These are phyloP conservation scores for Bucorvus abyssinicus DNA, from an alignment of 2,797 vertebrate species.

Conservation along the genomic window DNA sequence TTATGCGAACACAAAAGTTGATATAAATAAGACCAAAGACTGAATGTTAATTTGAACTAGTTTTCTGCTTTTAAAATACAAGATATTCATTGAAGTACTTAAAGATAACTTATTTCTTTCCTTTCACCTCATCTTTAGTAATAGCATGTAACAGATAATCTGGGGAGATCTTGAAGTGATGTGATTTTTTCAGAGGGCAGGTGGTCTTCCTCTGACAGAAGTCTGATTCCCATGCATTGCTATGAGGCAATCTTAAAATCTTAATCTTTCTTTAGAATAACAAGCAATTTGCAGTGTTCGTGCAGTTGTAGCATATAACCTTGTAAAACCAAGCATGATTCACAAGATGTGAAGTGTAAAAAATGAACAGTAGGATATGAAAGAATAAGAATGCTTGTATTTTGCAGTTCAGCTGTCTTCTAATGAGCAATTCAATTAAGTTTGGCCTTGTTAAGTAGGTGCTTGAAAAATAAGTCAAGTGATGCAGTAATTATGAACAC, in stretches of 20 bases:
- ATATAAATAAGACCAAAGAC: background rate
- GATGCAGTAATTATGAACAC: constrained; percentile 23
- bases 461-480: constrained; percentile 59
- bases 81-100: background rate
- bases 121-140: background rate
- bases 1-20: background rate
- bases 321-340: constrained; percentile 15
- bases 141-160: background rate
- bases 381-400: constrained; percentile 32
- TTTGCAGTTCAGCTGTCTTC: constrained; percentile 17
- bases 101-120: background rate
- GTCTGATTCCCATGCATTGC: background rate
- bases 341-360: constrained; percentile 16
- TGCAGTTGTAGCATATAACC: background rate
- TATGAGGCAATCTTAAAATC: background rate
- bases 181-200: background rate
- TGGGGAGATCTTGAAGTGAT: background rate
- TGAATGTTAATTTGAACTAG: background rate
- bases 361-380: constrained; percentile 5
- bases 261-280: background rate
- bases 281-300: background rate
- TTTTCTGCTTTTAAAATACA: background rate
- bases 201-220: background rate
- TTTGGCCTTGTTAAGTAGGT: constrained; percentile 36
- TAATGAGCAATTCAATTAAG: constrained; percentile 70